Evolutionary conservation across 1,140 invertebrate genomes (phyloP).

Genomic region (Odontomachus brunneus): DNA sequence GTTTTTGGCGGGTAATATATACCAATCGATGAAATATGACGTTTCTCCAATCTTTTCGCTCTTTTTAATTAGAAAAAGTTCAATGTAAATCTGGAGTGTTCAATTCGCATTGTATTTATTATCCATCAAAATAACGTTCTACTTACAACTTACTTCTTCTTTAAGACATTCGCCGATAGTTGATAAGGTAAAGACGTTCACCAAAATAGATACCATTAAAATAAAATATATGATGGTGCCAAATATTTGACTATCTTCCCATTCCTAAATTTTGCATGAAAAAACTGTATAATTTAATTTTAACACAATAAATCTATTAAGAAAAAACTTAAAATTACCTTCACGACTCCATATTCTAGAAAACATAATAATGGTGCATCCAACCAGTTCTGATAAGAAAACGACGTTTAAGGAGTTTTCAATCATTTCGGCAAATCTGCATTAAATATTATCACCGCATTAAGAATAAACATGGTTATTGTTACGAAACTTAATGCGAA

Average conservation of each 20-base stretch:
- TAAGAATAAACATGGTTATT: constrained; percentile 8
- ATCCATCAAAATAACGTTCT: not conserved
- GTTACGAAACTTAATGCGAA: not conserved
- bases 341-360: constrained; percentile 79
- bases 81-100: not conserved
- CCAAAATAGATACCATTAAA: constrained; percentile 75
- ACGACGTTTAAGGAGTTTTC: constrained; percentile 79
- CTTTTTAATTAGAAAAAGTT: constrained; percentile 50
- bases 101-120: too few relatives aligned
- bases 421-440: constrained; percentile 78
- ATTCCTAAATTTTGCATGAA: constrained; percentile 78
- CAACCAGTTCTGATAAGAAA: constrained; percentile 80
- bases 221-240: constrained; percentile 76
- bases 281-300: not conserved
- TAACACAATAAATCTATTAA: not conserved
- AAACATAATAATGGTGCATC: constrained; percentile 81
- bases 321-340: constrained; percentile 50
- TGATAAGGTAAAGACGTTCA: constrained; percentile 77
- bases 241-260: constrained; percentile 76
- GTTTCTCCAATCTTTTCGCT: constrained; percentile 71
- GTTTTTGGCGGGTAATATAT: constrained; percentile 70
- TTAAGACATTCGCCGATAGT: constrained; percentile 77
- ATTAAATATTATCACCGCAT: constrained; percentile 10
- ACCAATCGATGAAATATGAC: constrained; percentile 74
- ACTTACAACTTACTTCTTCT: constrained; percentile 71